Base-by-base conservation (phyloP, 2,888 invertebrate genomes). In the Dinocampus coccinellae region DNA sequence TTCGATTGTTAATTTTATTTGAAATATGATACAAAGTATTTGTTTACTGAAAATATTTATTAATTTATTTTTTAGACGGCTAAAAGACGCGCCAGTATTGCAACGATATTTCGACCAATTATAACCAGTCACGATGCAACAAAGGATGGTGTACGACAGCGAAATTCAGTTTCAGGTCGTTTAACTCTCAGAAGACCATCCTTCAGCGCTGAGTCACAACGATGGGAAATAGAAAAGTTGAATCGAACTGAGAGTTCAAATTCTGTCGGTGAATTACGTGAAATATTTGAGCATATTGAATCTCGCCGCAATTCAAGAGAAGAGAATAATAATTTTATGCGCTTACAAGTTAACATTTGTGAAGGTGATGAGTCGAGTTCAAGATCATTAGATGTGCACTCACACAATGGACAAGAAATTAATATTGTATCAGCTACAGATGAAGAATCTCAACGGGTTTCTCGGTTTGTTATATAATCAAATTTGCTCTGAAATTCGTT, bases 21-120 rank as follows among this genome's bases (percentile, higher is more conserved):
- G 7, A 62, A 20, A 16, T 9, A 62, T 11, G 0, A 65, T 70
- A 65, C 16, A 16, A 6, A 47, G 6, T 47, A 47, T 47, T 39
- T 20, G 16, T n/a, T n/a, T 7, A 47, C 16, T 6, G 1, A n/a
- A 65, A 16, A 47, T n/a, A 47, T 70, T 42, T 16, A 70, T 73
- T 73, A n/a, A 63, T 70, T 75, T 63, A 77, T 78, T 80, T 84
- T 84, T 70, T 82, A 87, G 82, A 85, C 88, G 73, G 86, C 88
- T 78, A 88, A 84, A 79, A 86, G 90, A 80, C 85, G 91, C 77
- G 90, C 90, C 65, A 90, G 90, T 79, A 89, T 90, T 73, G 90
- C 90, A 7, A 88, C 89, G 65, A 88, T 90, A 74, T 87, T 88
- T 22, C 88, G 89, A 78, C 88, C 88, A 33, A 84, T 88, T 70